Conservation (phyloP, 2,888 invertebrate species). For the Melanargia galathea region DNA sequence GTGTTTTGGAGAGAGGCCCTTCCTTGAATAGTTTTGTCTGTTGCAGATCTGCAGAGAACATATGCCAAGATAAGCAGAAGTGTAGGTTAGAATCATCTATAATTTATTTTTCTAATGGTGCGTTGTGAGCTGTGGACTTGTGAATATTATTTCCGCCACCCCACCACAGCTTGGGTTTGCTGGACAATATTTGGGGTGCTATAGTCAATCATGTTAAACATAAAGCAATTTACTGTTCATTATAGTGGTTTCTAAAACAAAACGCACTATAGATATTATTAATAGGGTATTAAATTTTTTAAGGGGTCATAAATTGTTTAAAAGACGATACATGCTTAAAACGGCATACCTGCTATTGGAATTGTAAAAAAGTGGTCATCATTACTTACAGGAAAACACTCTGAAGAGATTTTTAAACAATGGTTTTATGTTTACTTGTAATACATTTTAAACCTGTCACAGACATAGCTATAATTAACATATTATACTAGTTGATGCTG, state of each 20-base stretch:
- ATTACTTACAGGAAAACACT: too few relatives aligned
- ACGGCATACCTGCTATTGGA: not conserved
- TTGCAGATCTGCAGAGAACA: constrained; percentile 77
- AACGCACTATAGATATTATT: constrained; percentile 62
- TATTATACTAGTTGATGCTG: too few relatives aligned
- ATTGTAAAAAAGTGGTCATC: not conserved
- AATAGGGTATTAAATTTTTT: constrained; percentile 17
- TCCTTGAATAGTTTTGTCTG: constrained; percentile 19
- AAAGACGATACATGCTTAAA: not conserved
- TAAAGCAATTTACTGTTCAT: constrained; percentile 65
- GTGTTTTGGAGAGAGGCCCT: too few relatives aligned
- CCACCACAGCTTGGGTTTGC: constrained; percentile 62
- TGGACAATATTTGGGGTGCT: constrained; percentile 74
- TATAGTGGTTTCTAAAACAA: constrained; percentile 63
- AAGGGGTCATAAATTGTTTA: not conserved
- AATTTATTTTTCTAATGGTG: constrained; percentile 83
- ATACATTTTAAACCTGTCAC: too few relatives aligned
- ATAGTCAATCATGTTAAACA: constrained; percentile 78
- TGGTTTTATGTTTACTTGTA: too few relatives aligned
- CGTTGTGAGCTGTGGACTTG: constrained; percentile 80
- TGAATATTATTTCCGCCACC: constrained; percentile 71
- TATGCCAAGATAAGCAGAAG: constrained; percentile 79
- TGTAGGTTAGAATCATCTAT: constrained; percentile 77
- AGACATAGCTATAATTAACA: too few relatives aligned
- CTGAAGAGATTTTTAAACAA: too few relatives aligned